Base-by-base conservation (phyloP, 2,888 invertebrate genomes). In the Eutolmus rufibarbis region DNA sequence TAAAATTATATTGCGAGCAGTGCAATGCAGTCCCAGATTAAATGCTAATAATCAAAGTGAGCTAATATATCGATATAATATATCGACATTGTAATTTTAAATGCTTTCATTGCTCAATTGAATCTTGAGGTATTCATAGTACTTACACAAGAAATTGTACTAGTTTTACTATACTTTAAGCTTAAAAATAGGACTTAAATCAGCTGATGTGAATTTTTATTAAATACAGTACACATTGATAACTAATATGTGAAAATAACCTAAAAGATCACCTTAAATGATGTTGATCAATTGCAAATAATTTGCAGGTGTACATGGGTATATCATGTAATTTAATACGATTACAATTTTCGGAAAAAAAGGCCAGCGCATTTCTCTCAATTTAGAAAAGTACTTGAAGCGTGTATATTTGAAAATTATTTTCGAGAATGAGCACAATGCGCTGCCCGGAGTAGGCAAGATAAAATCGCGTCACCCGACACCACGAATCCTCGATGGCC, bases 321-420 rank as follows among this genome's bases (percentile, higher is more conserved):
- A 57, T 79, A 66, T 79, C 51, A 16, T 79, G 79, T 51, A 79
- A 79, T 34, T 23, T 79, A 79, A 79, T 79, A 79, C 79, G 51
- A 79, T 51, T 46, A 46, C 56, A 23, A 23, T 79, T 79, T 79
- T 79, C 31, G 51, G 28, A 79, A 79, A 79, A 79, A 78, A 79
- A 79, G 79, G 79, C 79, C 12, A 79, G 12, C 79, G 79, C 14
- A 51, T 79, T 79, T 79, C 28, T 79, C 46, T 56, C 66, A 79
- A 79, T 79, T 79, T 79, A 46, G 79, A 51, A 79, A 79, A 79
- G 40, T 79, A 79, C 79, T 79, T 79, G 51, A 79, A 51, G 79
- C 79, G 51, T 79, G 51, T 14, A 28, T 5, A 46, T 79, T 79
- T 56, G 79, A 16, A 34, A 79, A 28, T 79, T 46, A 79, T 79